These are phyloP conservation scores for Pundamilia nyererei DNA, from an alignment of 2,113 vertebrate species.

Conservation along the genomic window DNA sequence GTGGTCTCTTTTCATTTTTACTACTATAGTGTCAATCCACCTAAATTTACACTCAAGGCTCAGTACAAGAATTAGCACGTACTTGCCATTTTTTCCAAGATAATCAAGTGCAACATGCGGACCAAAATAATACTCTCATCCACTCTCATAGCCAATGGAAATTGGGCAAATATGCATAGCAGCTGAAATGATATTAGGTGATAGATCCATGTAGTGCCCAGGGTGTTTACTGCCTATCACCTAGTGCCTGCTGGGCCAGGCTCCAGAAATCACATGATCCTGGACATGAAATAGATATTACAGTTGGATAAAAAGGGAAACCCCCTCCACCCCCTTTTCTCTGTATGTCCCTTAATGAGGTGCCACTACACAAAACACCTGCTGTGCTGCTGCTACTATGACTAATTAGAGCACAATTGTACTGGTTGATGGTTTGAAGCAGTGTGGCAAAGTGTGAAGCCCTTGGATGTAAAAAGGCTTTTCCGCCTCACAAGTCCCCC, in stretches of 20 bases:
- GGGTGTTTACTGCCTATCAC: conserved; percentile 12
- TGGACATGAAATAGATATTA: background rate
- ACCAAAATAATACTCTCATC: background rate
- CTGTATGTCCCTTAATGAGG: background rate
- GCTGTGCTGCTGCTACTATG: background rate
- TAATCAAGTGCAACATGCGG: background rate
- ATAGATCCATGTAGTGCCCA: background rate
- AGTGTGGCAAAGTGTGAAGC: background rate
- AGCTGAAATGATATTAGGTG: background rate
- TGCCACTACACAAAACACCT: background rate
- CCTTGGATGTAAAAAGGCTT: background rate
- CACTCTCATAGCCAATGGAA: background rate
- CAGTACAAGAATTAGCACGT: background rate
- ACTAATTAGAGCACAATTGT: background rate
- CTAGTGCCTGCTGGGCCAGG: background rate
- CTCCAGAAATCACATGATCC: background rate
- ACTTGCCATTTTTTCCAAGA: background rate
- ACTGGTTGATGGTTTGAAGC: background rate
- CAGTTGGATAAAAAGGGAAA: background rate
- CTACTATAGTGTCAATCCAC: background rate
- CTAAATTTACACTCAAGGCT: background rate
- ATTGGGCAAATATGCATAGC: background rate
- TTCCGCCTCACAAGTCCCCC: background rate
- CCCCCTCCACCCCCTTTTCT: background rate
- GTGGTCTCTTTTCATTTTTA: background rate